Evolutionary conservation across 1,140 invertebrate genomes (phyloP).

Genomic region (Vollenhovia emeryi): DNA sequence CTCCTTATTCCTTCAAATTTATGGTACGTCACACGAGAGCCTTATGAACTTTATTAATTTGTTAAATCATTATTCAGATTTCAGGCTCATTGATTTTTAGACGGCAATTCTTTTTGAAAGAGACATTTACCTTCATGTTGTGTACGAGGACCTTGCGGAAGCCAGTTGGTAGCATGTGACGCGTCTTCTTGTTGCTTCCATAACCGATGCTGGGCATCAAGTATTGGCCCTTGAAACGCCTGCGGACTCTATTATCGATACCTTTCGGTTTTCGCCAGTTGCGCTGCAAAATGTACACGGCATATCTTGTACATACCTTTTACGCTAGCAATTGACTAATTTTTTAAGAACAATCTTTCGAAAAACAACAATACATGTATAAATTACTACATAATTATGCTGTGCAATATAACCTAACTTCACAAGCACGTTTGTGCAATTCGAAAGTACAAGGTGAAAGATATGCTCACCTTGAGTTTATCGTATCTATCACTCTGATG

Average conservation of each 20-base stretch:
- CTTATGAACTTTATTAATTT: too few species aligned
- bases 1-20: too few species aligned
- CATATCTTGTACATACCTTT: neutral
- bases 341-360: neutral
- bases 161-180: constrained; percentile 98
- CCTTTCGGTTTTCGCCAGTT: constrained; percentile 98
- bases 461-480: constrained; percentile 92
- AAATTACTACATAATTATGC: neutral
- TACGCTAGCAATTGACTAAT: neutral
- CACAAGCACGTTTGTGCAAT: neutral
- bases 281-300: constrained; percentile 84
- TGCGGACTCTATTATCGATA: constrained; percentile 99
- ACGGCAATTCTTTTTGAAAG: constrained; percentile 31
- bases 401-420: constrained; percentile 6
- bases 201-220: constrained; percentile 99
- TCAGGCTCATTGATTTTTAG: constrained; percentile 13
- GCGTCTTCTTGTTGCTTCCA: constrained; percentile 96
- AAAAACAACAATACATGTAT: neutral
- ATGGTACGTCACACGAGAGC: too few species aligned
- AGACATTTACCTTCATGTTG: constrained; percentile 90
- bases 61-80: neutral
- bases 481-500: constrained; percentile 99
- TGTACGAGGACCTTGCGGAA: constrained; percentile 97
- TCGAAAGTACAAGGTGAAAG: neutral
- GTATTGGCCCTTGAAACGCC: constrained; percentile 99